Evolutionary conservation across 2,113 vertebrate genomes (phyloP).

Genomic region (Atrichornis clamosus): DNA sequence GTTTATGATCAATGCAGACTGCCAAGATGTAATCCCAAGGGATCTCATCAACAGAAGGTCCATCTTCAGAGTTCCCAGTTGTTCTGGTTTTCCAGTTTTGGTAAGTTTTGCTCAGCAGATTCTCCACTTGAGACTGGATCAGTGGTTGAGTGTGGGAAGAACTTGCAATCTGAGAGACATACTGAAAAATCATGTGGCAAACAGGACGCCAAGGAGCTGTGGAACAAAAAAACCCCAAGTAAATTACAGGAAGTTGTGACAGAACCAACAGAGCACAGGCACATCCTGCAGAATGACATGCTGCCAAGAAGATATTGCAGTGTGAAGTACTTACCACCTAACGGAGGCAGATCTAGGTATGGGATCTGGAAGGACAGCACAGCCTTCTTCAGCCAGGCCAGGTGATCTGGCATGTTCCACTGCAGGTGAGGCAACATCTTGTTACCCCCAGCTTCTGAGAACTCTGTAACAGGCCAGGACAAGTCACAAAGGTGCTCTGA

Average conservation of each 20-base stretch:
- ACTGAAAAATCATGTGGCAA: constrained; percentile 79
- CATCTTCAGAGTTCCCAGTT: neutral
- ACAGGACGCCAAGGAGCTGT: constrained; percentile 85
- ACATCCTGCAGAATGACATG: rapidly evolving
- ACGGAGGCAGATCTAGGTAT: constrained; percentile 75
- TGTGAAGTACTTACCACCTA: constrained; percentile 66
- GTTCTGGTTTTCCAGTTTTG: constrained; percentile 48
- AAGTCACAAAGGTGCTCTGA: constrained; percentile 77
- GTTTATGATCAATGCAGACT: constrained; percentile 88
- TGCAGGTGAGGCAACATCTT: constrained; percentile 81
- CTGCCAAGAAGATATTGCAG: neutral
- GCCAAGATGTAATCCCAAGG: constrained; percentile 87
- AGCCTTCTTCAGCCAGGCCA: constrained; percentile 83
- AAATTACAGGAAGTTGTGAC: neutral
- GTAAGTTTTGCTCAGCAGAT: constrained; percentile 78
- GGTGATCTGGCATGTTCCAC: constrained; percentile 84
- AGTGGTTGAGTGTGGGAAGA: constrained; percentile 78
- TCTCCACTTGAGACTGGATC: constrained; percentile 86
- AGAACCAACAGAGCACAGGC: neutral
- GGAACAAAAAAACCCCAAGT: neutral
- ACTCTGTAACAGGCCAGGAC: constrained; percentile 90
- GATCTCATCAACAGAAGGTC: constrained; percentile 72
- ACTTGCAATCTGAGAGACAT: constrained; percentile 80
- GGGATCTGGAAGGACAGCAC: constrained; percentile 89
- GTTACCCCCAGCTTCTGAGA: constrained; percentile 74